Evolutionary conservation across 2,888 invertebrate species (phyloP).

Genomic region (Pyrocoelia pectoralis): DNA sequence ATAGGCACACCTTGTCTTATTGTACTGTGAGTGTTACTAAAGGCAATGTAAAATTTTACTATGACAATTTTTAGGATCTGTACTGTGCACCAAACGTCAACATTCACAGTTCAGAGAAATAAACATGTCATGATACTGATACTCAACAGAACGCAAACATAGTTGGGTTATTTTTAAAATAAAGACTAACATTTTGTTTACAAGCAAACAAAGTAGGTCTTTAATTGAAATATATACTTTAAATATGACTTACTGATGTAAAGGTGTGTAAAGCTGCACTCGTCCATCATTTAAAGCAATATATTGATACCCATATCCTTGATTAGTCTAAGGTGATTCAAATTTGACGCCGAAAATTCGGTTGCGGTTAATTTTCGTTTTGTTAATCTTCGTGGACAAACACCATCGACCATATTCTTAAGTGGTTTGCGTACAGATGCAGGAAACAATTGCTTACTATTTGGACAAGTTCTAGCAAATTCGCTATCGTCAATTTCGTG

Average conservation of each 20-base stretch:
- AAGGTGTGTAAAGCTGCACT: conserved; percentile 91
- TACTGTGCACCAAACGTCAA: too few relatives aligned
- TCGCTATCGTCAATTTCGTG: conserved; percentile 69
- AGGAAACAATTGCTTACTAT: conserved; percentile 82
- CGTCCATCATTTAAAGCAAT: conserved; percentile 88
- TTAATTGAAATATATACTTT: too few relatives aligned
- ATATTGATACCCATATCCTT: conserved; percentile 96
- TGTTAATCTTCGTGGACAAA: conserved; percentile 71
- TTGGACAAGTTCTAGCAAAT: conserved; percentile 78
- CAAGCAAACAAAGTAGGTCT: too few relatives aligned
- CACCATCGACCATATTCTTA: conserved; percentile 84
- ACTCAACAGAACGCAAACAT: too few relatives aligned
- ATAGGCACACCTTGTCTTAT: too few relatives aligned
- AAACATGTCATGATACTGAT: too few relatives aligned
- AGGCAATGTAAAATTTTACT: too few relatives aligned
- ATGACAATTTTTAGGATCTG: too few relatives aligned
- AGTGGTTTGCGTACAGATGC: conserved; percentile 85
- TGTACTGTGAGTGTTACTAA: too few relatives aligned
- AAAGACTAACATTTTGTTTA: too few relatives aligned
- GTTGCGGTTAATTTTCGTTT: conserved; percentile 72
- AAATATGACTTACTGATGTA: conserved; percentile 73
- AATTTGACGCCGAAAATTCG: conserved; percentile 79
- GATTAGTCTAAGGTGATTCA: conserved; percentile 86
- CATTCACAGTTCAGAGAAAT: too few relatives aligned
- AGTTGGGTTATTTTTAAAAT: too few relatives aligned